Evolutionary conservation across 1,140 invertebrate species (phyloP), one percentile per base, ranked within the genome.

Genomic region (Delia radicum): DNA sequence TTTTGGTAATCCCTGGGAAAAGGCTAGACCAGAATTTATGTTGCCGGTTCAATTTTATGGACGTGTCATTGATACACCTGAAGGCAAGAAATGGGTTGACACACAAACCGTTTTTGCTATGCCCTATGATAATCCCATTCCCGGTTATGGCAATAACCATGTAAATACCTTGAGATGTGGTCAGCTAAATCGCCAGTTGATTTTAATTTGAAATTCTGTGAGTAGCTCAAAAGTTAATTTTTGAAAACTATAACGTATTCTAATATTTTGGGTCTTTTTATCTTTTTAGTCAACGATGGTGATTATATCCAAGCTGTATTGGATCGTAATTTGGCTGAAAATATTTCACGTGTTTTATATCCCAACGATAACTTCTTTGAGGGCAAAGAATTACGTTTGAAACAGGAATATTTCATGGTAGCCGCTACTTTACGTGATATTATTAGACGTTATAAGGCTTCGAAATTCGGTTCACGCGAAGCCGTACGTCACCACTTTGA

Each of bases 341-440:
- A 99, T 82, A 99, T 99, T 78, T 95, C 96, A 0, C 89, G 97
- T 78, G 98, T 99, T 1, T 88, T 99, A 0, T 99, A 99, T 86
- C 98, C 98, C 12, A 99, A 99, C 85, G 98, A 99, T 85, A 99
- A 99, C 88, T 94, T 96, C 89, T 98, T 98, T 83, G 96, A 97
- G 87, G 98, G 98, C 62, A 99, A 99, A 87, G 98, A 99, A 85
- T 88, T 99, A 65, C 92, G 98, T 80, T 88, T 99, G 74, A 99
- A 99, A 84, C 98, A 99, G 87, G 97, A 99, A 87, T 99, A 99
- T 86, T 99, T 99, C 87, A 95, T 99, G 92, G 95, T 95, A 75
- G 95, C 98, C n/a, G 98, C 98, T 33, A 99, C 98, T 7, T 89
- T 99, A 0, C 96, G 98, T 82, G 97, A 99, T 82, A 97, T 99